phyloP scores from a whole-genome alignment of 1,140 invertebrate genomes.

The Leptinotarsa undecemlineata region DNA sequence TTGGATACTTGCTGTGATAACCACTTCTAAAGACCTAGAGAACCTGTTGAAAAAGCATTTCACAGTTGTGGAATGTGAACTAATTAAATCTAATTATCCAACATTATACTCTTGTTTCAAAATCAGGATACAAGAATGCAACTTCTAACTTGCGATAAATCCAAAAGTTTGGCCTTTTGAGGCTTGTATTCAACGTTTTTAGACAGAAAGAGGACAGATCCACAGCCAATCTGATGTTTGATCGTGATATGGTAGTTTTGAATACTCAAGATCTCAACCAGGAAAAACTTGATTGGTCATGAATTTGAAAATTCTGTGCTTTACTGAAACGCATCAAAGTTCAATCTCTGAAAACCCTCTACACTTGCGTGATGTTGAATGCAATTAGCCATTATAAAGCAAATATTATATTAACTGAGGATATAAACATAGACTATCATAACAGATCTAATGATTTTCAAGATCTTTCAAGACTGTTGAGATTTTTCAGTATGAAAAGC shows the following conservation, averaged over 20 bases:
- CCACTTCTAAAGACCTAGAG: slow-evolving; percentile 11
- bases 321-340: not conserved
- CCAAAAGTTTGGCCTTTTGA: not conserved
- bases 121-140: not conserved
- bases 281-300: not conserved
- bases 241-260: not conserved
- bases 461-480: not conserved
- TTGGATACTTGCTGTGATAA: slow-evolving; percentile 4
- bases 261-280: not conserved
- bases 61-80: not conserved
- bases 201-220: not conserved
- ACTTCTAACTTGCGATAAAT: not conserved
- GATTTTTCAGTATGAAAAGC: not conserved
- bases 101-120: slow-evolving; percentile 8
- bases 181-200: not conserved
- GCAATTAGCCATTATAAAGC: not conserved
- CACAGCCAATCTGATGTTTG: slow-evolving; percentile 3
- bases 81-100: not conserved
- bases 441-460: not conserved
- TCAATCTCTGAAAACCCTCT: not conserved
- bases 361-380: not conserved
- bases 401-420: not conserved
- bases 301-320: not conserved
- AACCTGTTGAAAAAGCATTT: slow-evolving; percentile 9
- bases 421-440: not conserved